These are phyloP conservation scores for Carterocephalus palaemon DNA, from an alignment of 2,888 invertebrate genomes.

Conservation along the genomic window DNA sequence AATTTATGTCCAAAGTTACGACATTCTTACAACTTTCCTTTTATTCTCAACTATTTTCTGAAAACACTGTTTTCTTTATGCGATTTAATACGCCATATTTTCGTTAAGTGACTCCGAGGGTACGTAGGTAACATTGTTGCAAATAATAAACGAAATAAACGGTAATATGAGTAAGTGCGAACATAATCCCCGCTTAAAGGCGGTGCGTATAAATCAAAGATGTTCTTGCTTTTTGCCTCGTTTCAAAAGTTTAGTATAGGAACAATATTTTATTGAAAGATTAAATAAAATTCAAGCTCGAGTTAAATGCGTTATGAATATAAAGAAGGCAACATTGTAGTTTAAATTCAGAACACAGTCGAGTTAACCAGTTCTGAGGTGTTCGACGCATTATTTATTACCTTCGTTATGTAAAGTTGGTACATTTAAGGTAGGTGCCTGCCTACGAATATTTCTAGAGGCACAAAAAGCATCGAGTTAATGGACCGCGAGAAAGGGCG, in stretches of 20 bases:
- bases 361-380: slow-evolving; percentile 32
- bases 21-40: slow-evolving; percentile 71
- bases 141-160: slow-evolving; percentile 64
- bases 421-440: slow-evolving; percentile 4
- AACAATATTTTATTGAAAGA: slow-evolving; percentile 56
- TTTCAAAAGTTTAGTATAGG: slow-evolving; percentile 49
- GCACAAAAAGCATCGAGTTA: slow-evolving; percentile 41
- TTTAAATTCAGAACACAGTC: slow-evolving; percentile 33
- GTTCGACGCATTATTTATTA: slow-evolving; percentile 33
- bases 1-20: slow-evolving; percentile 72
- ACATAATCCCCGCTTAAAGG: slow-evolving; percentile 58
- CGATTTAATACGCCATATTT: slow-evolving; percentile 74
- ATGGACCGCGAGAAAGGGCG: slow-evolving; percentile 58
- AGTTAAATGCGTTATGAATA: slow-evolving; percentile 46
- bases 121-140: slow-evolving; percentile 68
- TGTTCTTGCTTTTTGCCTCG: slow-evolving; percentile 56
- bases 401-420: slow-evolving; percentile 31
- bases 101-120: slow-evolving; percentile 63
- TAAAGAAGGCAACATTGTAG: slow-evolving; percentile 52
- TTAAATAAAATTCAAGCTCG: slow-evolving; percentile 55
- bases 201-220: slow-evolving; percentile 69
- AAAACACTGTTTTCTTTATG: slow-evolving; percentile 77
- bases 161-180: slow-evolving; percentile 50
- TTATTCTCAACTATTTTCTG: slow-evolving; percentile 73
- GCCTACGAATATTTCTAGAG: slow-evolving; percentile 27